These are phyloP conservation scores for Emys orbicularis DNA, from an alignment of 2,797 vertebrate genomes.

Conservation along the genomic window DNA sequence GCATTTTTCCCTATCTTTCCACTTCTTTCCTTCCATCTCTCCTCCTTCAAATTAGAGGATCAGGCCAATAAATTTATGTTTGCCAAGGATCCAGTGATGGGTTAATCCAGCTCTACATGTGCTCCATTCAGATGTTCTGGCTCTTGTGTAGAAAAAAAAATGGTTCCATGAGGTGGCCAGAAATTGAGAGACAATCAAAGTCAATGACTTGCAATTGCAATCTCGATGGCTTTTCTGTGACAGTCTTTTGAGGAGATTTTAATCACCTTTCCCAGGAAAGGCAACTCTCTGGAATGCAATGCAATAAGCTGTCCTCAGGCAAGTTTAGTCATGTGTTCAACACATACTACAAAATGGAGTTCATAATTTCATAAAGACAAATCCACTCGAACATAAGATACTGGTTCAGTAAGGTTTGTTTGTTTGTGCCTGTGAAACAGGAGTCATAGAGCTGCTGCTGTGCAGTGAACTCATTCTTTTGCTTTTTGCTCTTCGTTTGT, in stretches of 20 bases:
- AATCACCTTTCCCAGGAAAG: neutral
- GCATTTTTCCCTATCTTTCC: neutral
- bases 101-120: neutral
- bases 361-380: neutral
- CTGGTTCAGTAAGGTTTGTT: neutral
- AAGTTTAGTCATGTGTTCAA: neutral
- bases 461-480: neutral
- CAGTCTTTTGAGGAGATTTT: neutral
- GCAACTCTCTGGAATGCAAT: neutral
- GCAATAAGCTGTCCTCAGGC: neutral
- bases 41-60: neutral
- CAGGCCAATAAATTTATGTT: neutral
- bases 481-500: neutral
- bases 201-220: neutral
- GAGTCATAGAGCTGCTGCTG: neutral
- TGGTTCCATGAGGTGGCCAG: neutral
- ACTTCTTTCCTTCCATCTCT: too few species aligned
- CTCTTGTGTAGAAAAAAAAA: neutral
- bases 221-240: neutral
- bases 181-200: neutral
- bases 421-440: neutral
- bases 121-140: too few species aligned
- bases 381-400: neutral
- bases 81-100: neutral
- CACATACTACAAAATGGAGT: neutral